Conservation (phyloP, 2,113 vertebrate species). For the Bubo scandiacus region DNA sequence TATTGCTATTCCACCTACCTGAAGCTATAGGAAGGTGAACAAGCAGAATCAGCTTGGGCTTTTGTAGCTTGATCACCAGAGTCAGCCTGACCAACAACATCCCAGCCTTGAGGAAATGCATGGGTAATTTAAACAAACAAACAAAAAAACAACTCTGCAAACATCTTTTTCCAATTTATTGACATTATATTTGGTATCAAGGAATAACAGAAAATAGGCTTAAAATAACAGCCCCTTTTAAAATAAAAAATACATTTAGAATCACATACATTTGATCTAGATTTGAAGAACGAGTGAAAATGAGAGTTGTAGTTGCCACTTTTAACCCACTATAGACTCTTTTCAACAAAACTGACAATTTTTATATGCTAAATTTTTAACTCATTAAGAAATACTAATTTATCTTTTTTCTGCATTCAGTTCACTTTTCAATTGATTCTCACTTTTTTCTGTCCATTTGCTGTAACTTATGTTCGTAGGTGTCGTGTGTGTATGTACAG, state of each 20-base stretch:
- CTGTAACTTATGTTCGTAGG: background rate
- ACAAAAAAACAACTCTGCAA: background rate
- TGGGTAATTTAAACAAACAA: background rate
- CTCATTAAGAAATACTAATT: background rate
- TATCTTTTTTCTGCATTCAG: background rate
- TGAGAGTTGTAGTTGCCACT: background rate
- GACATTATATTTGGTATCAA: background rate
- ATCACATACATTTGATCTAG: background rate
- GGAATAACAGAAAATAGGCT: background rate
- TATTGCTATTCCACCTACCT: background rate
- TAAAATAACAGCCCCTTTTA: background rate
- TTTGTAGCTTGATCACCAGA: background rate
- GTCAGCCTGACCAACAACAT: background rate
- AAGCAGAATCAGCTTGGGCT: background rate
- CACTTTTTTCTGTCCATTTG: background rate
- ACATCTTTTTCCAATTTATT: background rate
- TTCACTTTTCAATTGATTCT: slow-evolving; percentile 5
- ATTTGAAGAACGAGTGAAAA: background rate
- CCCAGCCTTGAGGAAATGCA: background rate
- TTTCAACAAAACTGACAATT: background rate
- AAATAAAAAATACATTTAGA: background rate
- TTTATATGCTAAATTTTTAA: background rate
- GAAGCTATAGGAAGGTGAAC: slow-evolving; percentile 4
- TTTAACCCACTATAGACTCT: background rate
- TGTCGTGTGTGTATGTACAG: background rate